phyloP scores from a whole-genome alignment of 2,888 invertebrate genomes.

The Acleris emargana region DNA sequence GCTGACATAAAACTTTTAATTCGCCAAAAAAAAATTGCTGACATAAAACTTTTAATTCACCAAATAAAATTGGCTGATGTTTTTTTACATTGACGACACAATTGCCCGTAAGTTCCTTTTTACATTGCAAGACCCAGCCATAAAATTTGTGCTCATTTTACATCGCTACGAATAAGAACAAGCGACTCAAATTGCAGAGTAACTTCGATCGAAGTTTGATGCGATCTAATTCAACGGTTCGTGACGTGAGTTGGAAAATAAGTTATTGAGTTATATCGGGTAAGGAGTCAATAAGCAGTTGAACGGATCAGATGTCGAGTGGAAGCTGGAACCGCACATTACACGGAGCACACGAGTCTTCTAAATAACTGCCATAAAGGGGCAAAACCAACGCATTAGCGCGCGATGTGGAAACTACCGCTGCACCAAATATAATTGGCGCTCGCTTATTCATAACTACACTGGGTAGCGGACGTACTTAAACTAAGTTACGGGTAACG shows the following conservation, averaged over 20 bases:
- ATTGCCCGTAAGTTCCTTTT: no score
- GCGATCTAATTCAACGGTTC: slow-evolving; percentile 24
- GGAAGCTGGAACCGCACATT: slow-evolving; percentile 29
- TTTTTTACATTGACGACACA: no score
- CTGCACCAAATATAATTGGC: slow-evolving; percentile 33
- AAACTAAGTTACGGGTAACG: slow-evolving; percentile 17
- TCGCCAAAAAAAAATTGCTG: no score
- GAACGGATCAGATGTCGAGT: slow-evolving; percentile 29
- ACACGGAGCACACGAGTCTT: slow-evolving; percentile 22
- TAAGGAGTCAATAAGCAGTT: slow-evolving; percentile 27
- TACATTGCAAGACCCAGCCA: no score
- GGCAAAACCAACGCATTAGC: slow-evolving; percentile 29
- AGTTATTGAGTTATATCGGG: slow-evolving; percentile 25
- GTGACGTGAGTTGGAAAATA: slow-evolving; percentile 25
- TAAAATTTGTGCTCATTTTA: no score
- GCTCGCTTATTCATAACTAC: slow-evolving; percentile 35
- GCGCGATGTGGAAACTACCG: slow-evolving; percentile 29
- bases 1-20: no score
- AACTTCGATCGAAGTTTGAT: slow-evolving; percentile 25
- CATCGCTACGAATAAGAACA: slow-evolving; percentile 18
- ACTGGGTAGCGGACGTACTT: slow-evolving; percentile 21
- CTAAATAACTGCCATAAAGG: slow-evolving; percentile 31
- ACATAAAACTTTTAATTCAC: no score
- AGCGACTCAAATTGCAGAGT: slow-evolving; percentile 34
- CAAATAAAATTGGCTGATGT: no score